A percentile compares a stretch with the other conserved stretches of the same genome.
phyloP scores from a whole-genome alignment of 2,888 invertebrate genomes.

The Folsomia manolachei region DNA sequence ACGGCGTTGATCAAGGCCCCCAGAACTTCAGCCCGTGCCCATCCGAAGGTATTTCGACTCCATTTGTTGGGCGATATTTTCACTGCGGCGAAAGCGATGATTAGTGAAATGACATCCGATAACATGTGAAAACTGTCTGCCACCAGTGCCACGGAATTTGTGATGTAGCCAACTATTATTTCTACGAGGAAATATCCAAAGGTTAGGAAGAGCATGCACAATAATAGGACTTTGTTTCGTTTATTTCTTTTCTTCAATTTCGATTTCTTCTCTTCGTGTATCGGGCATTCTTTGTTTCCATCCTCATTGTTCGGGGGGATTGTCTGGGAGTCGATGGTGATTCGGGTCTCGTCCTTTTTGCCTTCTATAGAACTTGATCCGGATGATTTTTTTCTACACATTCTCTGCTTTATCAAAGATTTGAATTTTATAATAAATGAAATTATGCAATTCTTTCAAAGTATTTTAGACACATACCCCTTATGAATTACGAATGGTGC shows the following conservation, averaged over 20 bases:
- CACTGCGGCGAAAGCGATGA: slow-evolving; percentile 90
- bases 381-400: no score
- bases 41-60: slow-evolving; percentile 98
- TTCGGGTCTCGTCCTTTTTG: not conserved
- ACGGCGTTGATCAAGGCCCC: slow-evolving; percentile 97
- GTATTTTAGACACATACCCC: no score
- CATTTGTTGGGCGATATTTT: slow-evolving; percentile 96
- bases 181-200: slow-evolving; percentile 90
- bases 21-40: slow-evolving; percentile 96
- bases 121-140: slow-evolving; percentile 98
- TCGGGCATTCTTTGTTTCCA: no score
- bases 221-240: slow-evolving; percentile 77
- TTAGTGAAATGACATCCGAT: slow-evolving; percentile 92
- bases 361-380: no score
- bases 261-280: not conserved
- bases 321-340: not conserved
- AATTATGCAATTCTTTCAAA: no score
- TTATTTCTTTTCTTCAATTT: not conserved
- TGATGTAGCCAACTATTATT: slow-evolving; percentile 89
- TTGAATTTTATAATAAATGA: no score
- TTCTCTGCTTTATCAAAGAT: no score
- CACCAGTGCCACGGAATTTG: slow-evolving; percentile 93
- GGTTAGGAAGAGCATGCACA: slow-evolving; percentile 89
- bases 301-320: no score
- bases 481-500: no score